Conservation (phyloP, 2,888 invertebrate species). For the Iphiclides podalirius region DNA sequence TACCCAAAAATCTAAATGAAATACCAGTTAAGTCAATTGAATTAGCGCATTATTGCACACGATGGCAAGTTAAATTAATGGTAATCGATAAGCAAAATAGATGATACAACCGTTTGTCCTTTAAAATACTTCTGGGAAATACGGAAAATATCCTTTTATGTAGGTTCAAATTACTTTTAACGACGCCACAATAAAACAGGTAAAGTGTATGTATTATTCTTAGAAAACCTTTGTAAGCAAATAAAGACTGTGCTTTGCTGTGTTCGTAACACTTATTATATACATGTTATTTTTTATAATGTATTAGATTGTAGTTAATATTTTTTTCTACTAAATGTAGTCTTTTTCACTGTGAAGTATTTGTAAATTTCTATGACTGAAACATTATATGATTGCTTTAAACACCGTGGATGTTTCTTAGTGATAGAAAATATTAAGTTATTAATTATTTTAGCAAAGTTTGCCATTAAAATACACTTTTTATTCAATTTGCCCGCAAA, state of each 20-base stretch:
- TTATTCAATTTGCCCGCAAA: too few relatives aligned
- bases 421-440: too few relatives aligned
- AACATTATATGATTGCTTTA: too few relatives aligned
- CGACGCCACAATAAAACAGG: conserved; percentile 3
- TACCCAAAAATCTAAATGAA: background rate
- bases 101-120: conserved; percentile 38
- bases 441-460: too few relatives aligned
- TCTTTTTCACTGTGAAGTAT: too few relatives aligned
- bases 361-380: too few relatives aligned
- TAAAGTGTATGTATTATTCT: conserved; percentile 7
- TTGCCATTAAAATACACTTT: too few relatives aligned
- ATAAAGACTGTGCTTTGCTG: background rate
- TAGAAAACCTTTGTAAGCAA: background rate
- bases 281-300: too few relatives aligned
- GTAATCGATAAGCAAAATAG: conserved; percentile 42
- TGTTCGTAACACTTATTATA: background rate
- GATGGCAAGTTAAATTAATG: conserved; percentile 34
- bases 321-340: too few relatives aligned
- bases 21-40: background rate
- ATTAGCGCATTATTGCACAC: conserved; percentile 27
- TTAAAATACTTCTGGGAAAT: conserved; percentile 17
- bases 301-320: too few relatives aligned
- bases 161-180: conserved; percentile 12
- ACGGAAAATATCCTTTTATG: conserved; percentile 15
- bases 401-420: too few relatives aligned